Conservation (phyloP, 2,888 invertebrate species). For the Torymus auratus region DNA sequence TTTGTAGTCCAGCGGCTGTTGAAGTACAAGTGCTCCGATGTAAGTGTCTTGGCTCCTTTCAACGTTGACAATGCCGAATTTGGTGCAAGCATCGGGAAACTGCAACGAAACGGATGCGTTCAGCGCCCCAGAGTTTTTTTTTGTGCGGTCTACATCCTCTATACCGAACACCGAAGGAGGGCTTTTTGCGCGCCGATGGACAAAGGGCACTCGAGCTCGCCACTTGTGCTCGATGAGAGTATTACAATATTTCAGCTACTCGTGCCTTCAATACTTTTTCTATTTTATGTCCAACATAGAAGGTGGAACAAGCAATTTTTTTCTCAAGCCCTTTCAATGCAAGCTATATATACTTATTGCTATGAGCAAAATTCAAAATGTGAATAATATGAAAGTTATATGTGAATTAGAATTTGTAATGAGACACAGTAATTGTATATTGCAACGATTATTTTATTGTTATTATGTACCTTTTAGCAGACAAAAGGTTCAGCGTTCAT, state of each 20-base stretch:
- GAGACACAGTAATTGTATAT: too few relatives aligned
- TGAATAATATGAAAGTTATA: too few relatives aligned
- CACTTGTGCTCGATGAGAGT: neutral
- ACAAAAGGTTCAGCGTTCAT: too few relatives aligned
- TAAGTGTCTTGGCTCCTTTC: slow-evolving; percentile 83
- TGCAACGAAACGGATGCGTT: slow-evolving; percentile 68
- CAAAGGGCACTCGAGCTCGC: neutral
- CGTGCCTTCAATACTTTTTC: neutral
- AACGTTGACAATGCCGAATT: slow-evolving; percentile 82
- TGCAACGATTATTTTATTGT: too few relatives aligned
- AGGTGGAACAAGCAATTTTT: too few relatives aligned
- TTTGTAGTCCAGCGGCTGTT: slow-evolving; percentile 85
- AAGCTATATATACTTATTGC: too few relatives aligned
- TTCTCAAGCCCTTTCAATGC: too few relatives aligned
- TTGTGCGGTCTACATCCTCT: neutral
- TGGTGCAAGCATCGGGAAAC: slow-evolving; percentile 85
- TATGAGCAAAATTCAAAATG: too few relatives aligned
- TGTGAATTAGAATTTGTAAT: too few relatives aligned
- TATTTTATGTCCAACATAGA: neutral
- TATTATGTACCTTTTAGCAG: too few relatives aligned
- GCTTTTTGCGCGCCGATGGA: too few relatives aligned
- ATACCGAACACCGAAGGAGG: neutral
- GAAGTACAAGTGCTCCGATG: slow-evolving; percentile 85
- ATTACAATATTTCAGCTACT: neutral
- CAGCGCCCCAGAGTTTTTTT: neutral